Evolutionary conservation across 2,113 vertebrate species (phyloP), one percentile per base, ranked within the genome.

Genomic region (Empidonax alnorum): DNA sequence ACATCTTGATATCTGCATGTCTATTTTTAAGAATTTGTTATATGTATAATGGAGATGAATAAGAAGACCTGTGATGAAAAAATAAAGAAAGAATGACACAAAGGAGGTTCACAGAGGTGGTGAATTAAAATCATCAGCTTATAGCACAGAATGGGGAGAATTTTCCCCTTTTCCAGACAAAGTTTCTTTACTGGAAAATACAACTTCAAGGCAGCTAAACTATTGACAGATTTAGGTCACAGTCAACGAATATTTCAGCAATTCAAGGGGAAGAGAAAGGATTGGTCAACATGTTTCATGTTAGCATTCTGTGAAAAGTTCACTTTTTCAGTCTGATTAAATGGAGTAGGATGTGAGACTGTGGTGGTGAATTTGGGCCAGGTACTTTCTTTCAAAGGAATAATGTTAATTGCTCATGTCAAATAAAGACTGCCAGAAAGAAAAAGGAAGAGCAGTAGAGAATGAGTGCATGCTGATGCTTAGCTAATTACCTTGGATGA

Each of bases 171-270:
- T 84, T 75, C 30, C 65, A 66, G 18, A 77, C 14, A 86, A 93
- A 74, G 6, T 30, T 87, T 66, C 39, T 80, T 82, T 75, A 65
- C n/a, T 88, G 28, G 31, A 84, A 84, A 84, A 92, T 61, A 47
- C 18, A 68, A 55, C 61, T 92, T 90, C 39, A 90, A 84, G 46
- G 33, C 37, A 77, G 30, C 30, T 73, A 93, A 93, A 81, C 50
- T 61, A 90, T 63, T 88, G 83, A 88, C 47, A 28, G 41, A 66
- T 90, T 82, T 91, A 90, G 71, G 82, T 83, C 82, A 80, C 12
- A 73, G 59, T 73, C 94, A 92, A 90, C 71, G 93, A 93, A 85
- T 85, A 85, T 90, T 94, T 91, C 63, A 80, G 15, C 41, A 96
- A 69, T 76, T 96, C 33, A 87, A 77, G 58, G n/a, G 46, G 39